Evolutionary conservation across 1,140 invertebrate species (phyloP), one percentile per base, ranked within the genome.

Genomic region (Drosophila nikananu): DNA sequence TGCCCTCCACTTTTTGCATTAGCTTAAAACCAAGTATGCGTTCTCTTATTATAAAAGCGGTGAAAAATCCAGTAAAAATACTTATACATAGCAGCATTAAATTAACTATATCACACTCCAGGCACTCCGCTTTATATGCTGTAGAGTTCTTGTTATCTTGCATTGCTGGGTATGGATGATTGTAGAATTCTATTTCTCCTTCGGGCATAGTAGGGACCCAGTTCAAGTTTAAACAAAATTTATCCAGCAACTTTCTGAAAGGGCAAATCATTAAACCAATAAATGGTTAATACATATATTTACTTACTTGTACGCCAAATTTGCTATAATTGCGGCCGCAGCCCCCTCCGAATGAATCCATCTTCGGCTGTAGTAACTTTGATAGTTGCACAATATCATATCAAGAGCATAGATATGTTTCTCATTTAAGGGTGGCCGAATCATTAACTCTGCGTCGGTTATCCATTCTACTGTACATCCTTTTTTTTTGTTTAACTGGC

Each of bases 1-100:
- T 42, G 13, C 72, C 58, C 57, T 75, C 27, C 30, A 75, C 67
- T 63, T 75, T 58, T 35, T 71, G 72, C 55, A 75, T 17, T 25
- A 71, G 41, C 35, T 72, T 75, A 41, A 39, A 75, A 0, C 51
- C 66, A 32, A 72, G 27, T 12, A 35, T 21, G 1, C 58, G 39
- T 35, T 75, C 71, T 12, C 67, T 52, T 23, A 74, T 46, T 17
- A 71, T 51, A 13, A 21, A 63, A 0, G 66, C 48, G 30, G 27
- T 41, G 27, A 74, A 74, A 35, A 72, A 57, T 12, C 61, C 55
- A 39, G 30, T 61, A 10, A 74, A 74, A 21, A 70, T 74, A 32
- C 39, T 74, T 21, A 60, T 13, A 6, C 21, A 37, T 23, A 61
- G 25, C 2, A 61, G 21, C 15, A 39, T 15, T 13, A 41, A 15